These are phyloP conservation scores for Zosterops japonicus DNA, from an alignment of 2,113 vertebrate genomes.

Conservation along the genomic window DNA sequence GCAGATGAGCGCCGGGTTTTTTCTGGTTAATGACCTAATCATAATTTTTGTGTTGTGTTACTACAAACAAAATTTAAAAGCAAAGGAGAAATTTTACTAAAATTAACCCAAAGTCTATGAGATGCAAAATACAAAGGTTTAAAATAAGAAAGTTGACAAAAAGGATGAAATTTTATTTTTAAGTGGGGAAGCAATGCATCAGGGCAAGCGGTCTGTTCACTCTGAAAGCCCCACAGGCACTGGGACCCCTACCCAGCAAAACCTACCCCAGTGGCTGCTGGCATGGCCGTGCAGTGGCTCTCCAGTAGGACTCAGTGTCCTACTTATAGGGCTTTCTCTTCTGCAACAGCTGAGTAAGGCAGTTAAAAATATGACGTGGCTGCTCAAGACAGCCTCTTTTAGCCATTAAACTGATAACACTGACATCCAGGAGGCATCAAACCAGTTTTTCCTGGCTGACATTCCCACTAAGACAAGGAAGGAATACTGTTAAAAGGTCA, in stretches of 20 bases:
- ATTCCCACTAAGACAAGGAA: conserved; percentile 11
- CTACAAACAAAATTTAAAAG: conserved; percentile 68
- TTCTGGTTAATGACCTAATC: conserved; percentile 74
- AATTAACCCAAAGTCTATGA: not conserved
- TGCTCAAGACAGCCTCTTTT: conserved; percentile 19
- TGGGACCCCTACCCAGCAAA: not conserved
- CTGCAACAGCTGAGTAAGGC: conserved; percentile 18
- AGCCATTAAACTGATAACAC: conserved; percentile 39
- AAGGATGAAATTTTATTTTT: not conserved
- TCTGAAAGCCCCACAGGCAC: not conserved
- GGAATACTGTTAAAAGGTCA: conserved; percentile 24
- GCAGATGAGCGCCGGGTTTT: conserved; percentile 70
- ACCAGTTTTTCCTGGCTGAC: conserved; percentile 52
- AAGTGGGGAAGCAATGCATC: not conserved
- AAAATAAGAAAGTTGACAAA: not conserved
- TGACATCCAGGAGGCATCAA: conserved; percentile 39
- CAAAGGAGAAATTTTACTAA: conserved; percentile 30
- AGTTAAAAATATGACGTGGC: conserved; percentile 33
- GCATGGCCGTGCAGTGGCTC: not conserved
- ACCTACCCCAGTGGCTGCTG: not conserved
- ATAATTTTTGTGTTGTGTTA: conserved; percentile 68
- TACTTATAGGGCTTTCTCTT: not conserved
- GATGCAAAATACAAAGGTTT: not conserved
- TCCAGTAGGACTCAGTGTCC: not conserved
- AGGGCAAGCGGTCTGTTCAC: fast-evolving